Conservation (phyloP, 2,113 vertebrate genomes). For the Elephas maximus region DNA sequence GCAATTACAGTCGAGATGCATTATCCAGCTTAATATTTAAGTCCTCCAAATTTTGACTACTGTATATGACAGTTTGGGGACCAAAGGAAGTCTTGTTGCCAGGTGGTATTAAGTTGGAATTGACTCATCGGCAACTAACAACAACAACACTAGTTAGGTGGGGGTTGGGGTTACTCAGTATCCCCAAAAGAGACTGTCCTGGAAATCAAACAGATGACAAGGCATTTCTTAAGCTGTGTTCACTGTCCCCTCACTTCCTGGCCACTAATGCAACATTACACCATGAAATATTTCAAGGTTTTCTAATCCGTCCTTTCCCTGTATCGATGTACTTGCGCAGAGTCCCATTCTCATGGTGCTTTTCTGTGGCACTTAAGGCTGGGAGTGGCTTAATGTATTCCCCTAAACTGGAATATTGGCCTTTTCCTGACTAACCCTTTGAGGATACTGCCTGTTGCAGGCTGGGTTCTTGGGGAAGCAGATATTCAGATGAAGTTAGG, state of each 20-base stretch:
- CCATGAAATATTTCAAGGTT: background rate
- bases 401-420: background rate
- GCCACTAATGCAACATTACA: background rate
- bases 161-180: background rate
- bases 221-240: background rate
- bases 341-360: background rate
- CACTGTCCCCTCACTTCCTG: background rate
- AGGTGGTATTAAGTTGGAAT: background rate
- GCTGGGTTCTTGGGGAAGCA: background rate
- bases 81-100: background rate
- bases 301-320: background rate
- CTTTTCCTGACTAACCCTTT: background rate
- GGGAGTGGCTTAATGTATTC: too few species aligned
- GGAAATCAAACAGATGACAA: background rate
- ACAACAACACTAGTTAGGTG: background rate
- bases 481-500: background rate
- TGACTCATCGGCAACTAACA: background rate
- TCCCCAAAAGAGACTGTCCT: background rate
- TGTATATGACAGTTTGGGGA: background rate
- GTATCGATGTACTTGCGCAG: background rate
- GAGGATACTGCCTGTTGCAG: background rate
- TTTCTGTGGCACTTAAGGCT: background rate
- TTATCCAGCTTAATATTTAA: conserved; percentile 17
- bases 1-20: background rate
- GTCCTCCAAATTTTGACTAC: background rate